Conservation (phyloP, 2,113 vertebrate genomes). For the Isurus oxyrinchus region DNA sequence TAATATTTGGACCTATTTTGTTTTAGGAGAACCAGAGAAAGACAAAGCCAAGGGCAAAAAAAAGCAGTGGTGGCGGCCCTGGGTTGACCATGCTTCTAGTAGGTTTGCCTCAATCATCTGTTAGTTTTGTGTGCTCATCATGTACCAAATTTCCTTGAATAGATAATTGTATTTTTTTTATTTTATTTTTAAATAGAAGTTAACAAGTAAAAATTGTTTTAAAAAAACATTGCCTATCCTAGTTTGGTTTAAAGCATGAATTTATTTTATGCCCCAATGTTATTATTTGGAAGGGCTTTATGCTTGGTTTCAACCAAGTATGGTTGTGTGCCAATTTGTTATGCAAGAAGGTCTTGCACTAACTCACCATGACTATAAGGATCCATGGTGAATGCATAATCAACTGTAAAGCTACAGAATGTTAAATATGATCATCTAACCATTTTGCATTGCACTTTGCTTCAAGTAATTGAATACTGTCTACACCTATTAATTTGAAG, state of each 20-base stretch:
- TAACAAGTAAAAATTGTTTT: not conserved
- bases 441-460: not conserved
- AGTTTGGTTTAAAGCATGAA: constrained; percentile 2
- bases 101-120: constrained; percentile 85
- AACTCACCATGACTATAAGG: not conserved
- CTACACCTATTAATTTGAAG: not conserved
- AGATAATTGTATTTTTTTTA: constrained; percentile 57
- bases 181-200: not conserved
- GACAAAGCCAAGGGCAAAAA: constrained; percentile 97
- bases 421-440: not conserved
- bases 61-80: constrained; percentile 99
- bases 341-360: not conserved
- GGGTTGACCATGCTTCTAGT: constrained; percentile 99
- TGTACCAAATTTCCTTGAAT: constrained; percentile 99
- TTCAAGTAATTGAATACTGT: not conserved
- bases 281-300: constrained; percentile 14
- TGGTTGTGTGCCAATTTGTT: not conserved
- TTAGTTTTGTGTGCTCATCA: constrained; percentile 61
- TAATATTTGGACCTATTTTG: constrained; percentile 85
- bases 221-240: not conserved
- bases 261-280: not conserved
- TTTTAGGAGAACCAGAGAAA: constrained; percentile 97
- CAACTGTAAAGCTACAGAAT: not conserved
- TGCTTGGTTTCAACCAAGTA: constrained; percentile 19
- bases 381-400: constrained; percentile 15